Evolutionary conservation across 2,797 vertebrate genomes (phyloP), one percentile per base, ranked within the genome.

Genomic region (Enteromius mattozi): DNA sequence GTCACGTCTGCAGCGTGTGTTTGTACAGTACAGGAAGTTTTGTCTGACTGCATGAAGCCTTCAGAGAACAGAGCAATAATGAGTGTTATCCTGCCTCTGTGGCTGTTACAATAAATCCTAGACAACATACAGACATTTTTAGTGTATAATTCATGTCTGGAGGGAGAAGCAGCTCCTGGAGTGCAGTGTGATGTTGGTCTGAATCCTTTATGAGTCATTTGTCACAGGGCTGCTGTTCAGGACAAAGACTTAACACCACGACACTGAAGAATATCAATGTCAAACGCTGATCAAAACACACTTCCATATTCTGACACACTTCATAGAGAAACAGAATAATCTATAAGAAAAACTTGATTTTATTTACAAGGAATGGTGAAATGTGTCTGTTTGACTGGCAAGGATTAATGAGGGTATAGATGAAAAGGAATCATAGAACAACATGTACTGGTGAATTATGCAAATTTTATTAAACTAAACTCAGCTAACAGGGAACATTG

Each of bases 1-100:
- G 76, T 86, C 85, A 80, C 66, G 85, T 87, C 85, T 85, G 66
- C 47, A 54, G 8, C 27, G 17, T 54, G 35, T 76, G 78, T 77
- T n/a, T 71, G 65, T 51, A 14, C 77, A 74, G 65, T 42, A 9
- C 77, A 74, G 83, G 69, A 80, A 74, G 68, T 69, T 82, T 69
- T 54, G 80, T 87, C 71, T 71, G 37, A 78, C 83, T 61, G 61
- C 78, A 17, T 59, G 77, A 84, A 61, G 77, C 27, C 59, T 82
- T 51, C 6, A 66, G 56, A 82, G 42, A n/a, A 33, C 71, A 27
- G 70, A 65, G 81, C 35, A 16, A 77, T 83, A 83, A 83, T 51
- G n/a, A 30, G 47, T 77, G 72, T 83, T 68, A 83, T 68, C 81
- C 24, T 54, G 69, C 17, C 49, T 10, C 56, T 17, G 14, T 16